Evolutionary conservation across 2,888 invertebrate genomes (phyloP).

Genomic region (Molanna angustata): DNA sequence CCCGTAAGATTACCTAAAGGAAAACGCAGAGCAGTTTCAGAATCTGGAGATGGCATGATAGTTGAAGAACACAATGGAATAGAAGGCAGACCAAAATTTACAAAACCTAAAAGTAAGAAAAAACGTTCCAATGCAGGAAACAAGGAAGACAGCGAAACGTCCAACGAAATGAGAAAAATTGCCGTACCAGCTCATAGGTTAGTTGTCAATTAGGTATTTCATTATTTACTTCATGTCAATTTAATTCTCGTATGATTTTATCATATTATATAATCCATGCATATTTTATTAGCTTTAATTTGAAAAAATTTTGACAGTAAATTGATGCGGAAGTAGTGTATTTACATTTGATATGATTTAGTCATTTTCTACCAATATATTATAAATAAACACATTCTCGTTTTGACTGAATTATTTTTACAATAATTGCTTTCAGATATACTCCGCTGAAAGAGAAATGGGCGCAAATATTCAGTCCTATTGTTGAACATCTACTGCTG

Average conservation of each 20-base stretch:
- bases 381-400: too few relatives aligned
- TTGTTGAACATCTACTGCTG: constrained; percentile 91
- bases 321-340: too few relatives aligned
- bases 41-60: constrained; percentile 61
- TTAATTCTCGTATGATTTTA: too few relatives aligned
- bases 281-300: too few relatives aligned
- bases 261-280: too few relatives aligned
- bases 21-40: constrained; percentile 51
- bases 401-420: too few relatives aligned
- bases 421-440: constrained; percentile 73
- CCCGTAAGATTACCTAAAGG: constrained; percentile 50
- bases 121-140: constrained; percentile 40
- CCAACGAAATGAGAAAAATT: constrained; percentile 67
- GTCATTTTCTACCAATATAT: too few relatives aligned
- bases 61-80: constrained; percentile 66
- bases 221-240: too few relatives aligned
- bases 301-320: too few relatives aligned
- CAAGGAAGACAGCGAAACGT: constrained; percentile 49
- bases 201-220: neutral
- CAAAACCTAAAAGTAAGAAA: constrained; percentile 49
- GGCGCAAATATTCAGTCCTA: constrained; percentile 94
- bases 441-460: constrained; percentile 94
- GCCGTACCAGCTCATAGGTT: constrained; percentile 86
- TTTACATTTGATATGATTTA: too few relatives aligned
- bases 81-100: constrained; percentile 50